These are phyloP conservation scores for Melanostoma mellinum DNA, from an alignment of 2,888 invertebrate genomes.

Conservation along the genomic window DNA sequence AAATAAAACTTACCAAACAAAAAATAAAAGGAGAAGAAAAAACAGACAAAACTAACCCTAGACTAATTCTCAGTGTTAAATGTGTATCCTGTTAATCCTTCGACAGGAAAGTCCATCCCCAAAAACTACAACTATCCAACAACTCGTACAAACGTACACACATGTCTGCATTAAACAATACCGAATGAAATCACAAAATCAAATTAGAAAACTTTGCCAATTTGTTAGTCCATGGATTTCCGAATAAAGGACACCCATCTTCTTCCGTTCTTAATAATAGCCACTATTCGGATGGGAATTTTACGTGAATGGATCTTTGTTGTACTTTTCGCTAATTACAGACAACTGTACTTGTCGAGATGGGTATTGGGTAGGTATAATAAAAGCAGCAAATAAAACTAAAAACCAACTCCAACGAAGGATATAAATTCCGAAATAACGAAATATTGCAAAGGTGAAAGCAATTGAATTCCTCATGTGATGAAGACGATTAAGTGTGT, in stretches of 20 bases:
- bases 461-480: constrained; percentile 58
- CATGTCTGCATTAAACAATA: constrained; percentile 43
- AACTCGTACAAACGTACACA: background rate
- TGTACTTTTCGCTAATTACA: constrained; percentile 59
- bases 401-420: constrained; percentile 29
- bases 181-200: constrained; percentile 69
- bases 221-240: constrained; percentile 64
- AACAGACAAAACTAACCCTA: constrained; percentile 45
- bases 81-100: constrained; percentile 68
- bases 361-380: constrained; percentile 17
- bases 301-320: constrained; percentile 45
- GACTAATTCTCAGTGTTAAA: constrained; percentile 71
- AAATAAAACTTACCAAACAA: constrained; percentile 21
- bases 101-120: constrained; percentile 49
- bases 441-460: constrained; percentile 64
- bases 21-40: constrained; percentile 2
- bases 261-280: constrained; percentile 26
- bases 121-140: background rate
- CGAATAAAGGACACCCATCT: constrained; percentile 29
- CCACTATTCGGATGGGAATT: constrained; percentile 26
- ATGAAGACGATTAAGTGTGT: constrained; percentile 24
- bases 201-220: constrained; percentile 73
- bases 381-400: constrained; percentile 21
- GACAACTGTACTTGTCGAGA: constrained; percentile 6
- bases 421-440: constrained; percentile 58